phyloP scores from a whole-genome alignment of 2,888 invertebrate genomes.

The Crocallis elinguaria region DNA sequence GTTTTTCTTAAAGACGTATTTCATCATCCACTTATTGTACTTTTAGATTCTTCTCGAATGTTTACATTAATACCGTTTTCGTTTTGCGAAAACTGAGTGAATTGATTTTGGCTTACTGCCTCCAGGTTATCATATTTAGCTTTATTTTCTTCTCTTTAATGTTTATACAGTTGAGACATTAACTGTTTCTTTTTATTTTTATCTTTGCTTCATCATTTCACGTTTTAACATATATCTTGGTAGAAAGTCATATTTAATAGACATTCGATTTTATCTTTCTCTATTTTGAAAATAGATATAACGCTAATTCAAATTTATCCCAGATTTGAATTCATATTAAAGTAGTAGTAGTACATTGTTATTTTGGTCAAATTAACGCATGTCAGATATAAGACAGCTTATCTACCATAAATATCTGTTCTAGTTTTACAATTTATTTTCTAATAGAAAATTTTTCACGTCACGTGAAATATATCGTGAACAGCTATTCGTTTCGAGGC shows the following conservation, averaged over 20 bases:
- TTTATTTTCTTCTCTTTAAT: slow-evolving; percentile 45
- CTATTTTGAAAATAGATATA: too few species aligned
- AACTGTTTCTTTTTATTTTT: slow-evolving; percentile 15
- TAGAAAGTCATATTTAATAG: slow-evolving; percentile 7
- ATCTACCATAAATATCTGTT: neutral
- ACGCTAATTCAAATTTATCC: too few species aligned
- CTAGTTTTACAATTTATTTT: slow-evolving; percentile 6
- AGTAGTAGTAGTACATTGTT: too few species aligned
- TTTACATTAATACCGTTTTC: slow-evolving; percentile 47
- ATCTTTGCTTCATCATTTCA: slow-evolving; percentile 9
- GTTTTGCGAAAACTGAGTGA: slow-evolving; percentile 39
- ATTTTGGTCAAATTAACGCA: too few species aligned
- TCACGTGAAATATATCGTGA: slow-evolving; percentile 46
- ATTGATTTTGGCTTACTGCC: slow-evolving; percentile 60
- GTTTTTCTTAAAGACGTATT: neutral
- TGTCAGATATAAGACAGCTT: neutral
- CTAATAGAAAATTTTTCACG: slow-evolving; percentile 48
- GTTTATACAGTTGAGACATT: slow-evolving; percentile 46
- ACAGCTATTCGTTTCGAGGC: slow-evolving; percentile 51
- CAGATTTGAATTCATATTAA: too few species aligned
- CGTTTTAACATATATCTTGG: neutral
- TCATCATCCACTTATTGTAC: neutral
- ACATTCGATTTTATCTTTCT: too few species aligned
- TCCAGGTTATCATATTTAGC: slow-evolving; percentile 35
- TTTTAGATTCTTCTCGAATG: slow-evolving; percentile 25